Percentiles rank a stretch among this genome's conserved stretches.
Conservation (phyloP, 1,140 invertebrate species). For the Steinernema feltiae region DNA sequence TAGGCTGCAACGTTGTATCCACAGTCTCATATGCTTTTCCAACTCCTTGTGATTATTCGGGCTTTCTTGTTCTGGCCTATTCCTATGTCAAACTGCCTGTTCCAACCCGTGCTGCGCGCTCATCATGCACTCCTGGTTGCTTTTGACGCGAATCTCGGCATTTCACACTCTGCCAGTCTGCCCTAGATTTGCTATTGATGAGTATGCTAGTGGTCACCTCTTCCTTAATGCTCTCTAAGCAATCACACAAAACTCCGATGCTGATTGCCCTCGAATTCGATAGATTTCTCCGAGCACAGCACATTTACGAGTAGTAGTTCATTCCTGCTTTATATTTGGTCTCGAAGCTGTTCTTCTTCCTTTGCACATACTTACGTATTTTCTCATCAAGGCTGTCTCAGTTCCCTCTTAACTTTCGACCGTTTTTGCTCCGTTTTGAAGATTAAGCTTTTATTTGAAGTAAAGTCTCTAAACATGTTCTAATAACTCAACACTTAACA, state of each 20-base stretch:
- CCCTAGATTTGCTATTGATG: no score
- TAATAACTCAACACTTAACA: not conserved
- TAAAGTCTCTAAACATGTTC: not conserved
- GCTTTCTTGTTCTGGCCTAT: constrained; percentile 5
- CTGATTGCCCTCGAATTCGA: not conserved
- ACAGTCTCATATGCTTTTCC: not conserved
- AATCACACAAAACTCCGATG: not conserved
- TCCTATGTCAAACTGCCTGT: not conserved
- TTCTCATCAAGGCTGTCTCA: not conserved
- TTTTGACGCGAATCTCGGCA: not conserved
- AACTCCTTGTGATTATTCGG: not conserved
- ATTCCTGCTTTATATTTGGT: constrained; percentile 14
- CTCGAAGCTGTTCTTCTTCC: not conserved
- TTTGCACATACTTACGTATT: not conserved
- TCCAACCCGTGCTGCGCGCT: not conserved
- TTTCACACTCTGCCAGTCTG: not conserved
- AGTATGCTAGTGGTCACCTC: no score
- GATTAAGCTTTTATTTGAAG: constrained; percentile 4
- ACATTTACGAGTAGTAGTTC: constrained; percentile 13
- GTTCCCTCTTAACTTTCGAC: not conserved
- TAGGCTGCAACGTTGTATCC: not conserved
- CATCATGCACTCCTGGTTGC: not conserved
- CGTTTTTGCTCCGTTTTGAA: not conserved
- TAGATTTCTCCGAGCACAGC: not conserved
- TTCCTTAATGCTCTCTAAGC: not conserved